Base-by-base conservation (phyloP, 2,797 vertebrate genomes). In the Peromyscus aztecus region DNA sequence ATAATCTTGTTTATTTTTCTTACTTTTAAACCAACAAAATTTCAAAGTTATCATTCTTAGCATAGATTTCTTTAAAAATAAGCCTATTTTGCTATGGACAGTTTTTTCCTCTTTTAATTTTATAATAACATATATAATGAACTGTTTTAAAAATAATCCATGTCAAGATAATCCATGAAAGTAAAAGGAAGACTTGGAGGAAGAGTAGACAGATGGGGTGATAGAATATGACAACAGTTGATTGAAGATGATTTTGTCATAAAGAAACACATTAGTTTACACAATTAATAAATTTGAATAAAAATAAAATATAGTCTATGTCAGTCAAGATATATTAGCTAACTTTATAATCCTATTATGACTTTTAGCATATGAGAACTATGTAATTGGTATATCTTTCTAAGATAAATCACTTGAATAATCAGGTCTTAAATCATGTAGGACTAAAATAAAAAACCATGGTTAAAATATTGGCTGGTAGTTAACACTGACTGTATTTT, bases 1-100 rank as follows among this genome's bases (percentile, higher is more conserved):
- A 96, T 98, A 98, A 97, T 98, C 97, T 98, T 98, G 97, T 98
- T 98, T 98, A 98, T 98, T 98, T 98, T 98, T 96, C 95, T 98
- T 97, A 97, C 98, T 98, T 98, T 98, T 98, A 98, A 98, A 98
- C 67, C 90, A 97, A 43, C 2, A 98, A 97, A 96, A 94, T 97
- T 98, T 97, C 92, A 98, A 98, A 98, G 95, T 91, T 92, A 97
- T 96, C 88, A 97, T 24, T 40, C 1, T 97, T 97, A 98, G 71
- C 65, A 2, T 97, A 96, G 94, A 82, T 97, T 94, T 98, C 98
- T 98, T 98, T 87, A 98, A 98, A 97, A 90, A 98, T 97, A 98
- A 98, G 27, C n/a, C 97, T 93, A 34, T 11, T 97, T 96, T 97
- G 94, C 89, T 97, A 46, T 96, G 98, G 98, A 97, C 97, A 97